phyloP scores from a whole-genome alignment of 2,888 invertebrate species.

The Sycophila texana region DNA sequence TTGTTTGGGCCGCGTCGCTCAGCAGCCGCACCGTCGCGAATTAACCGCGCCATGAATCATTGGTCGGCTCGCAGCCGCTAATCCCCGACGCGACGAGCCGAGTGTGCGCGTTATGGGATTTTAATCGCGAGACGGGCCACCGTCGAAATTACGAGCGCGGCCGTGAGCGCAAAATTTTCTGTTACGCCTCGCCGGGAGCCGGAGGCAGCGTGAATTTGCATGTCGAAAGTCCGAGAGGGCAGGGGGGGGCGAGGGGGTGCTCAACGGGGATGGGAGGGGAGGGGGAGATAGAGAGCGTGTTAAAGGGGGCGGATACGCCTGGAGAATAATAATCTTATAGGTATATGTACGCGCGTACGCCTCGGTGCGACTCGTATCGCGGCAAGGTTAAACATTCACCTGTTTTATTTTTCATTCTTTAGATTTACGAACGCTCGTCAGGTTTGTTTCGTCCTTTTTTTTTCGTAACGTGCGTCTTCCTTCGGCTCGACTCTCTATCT shows the following conservation, averaged over 20 bases:
- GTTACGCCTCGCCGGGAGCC: neutral
- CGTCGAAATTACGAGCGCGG: constrained; percentile 2
- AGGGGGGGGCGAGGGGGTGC: neutral
- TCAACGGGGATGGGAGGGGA: too few relatives aligned
- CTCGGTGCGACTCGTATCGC: neutral
- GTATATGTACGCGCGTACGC: neutral
- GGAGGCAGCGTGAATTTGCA: constrained; percentile 11
- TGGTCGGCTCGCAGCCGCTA: constrained; percentile 1
- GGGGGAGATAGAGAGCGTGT: constrained; percentile 25
- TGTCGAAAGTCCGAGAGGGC: neutral
- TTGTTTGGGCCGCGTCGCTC: constrained; percentile 31
- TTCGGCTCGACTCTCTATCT: neutral
- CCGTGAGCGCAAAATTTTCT: constrained; percentile 16
- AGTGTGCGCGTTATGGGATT: constrained; percentile 63
- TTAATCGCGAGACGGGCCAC: constrained; percentile 60
- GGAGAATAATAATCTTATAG: constrained; percentile 49
- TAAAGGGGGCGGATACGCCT: constrained; percentile 48
- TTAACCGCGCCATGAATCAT: constrained; percentile 64
- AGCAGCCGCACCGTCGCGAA: constrained; percentile 54
- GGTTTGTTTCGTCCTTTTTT: constrained; percentile 22
- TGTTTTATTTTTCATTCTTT: constrained; percentile 51
- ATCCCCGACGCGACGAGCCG: constrained; percentile 46
- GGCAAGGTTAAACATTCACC: constrained; percentile 50
- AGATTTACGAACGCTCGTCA: constrained; percentile 51
- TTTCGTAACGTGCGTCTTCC: constrained; percentile 1